Conservation (phyloP, 1,140 invertebrate species). For the Zaprionus gabonicus region DNA sequence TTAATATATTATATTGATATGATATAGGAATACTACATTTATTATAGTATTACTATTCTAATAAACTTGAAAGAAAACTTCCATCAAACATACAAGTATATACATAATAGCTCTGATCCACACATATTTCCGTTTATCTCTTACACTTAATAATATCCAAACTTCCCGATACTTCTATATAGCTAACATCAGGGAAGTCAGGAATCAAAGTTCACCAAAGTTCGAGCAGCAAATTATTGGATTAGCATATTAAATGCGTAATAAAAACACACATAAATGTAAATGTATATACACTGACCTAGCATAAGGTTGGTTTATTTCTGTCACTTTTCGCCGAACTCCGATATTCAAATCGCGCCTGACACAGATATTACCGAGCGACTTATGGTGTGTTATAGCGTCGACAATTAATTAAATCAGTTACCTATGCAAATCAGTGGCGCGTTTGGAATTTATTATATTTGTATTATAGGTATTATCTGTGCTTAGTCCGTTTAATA, state of each 20-base stretch:
- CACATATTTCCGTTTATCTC: no score
- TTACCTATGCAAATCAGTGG: conserved; percentile 32
- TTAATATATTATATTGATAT: not conserved
- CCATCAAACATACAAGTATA: no score
- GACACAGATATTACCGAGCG: conserved; percentile 52
- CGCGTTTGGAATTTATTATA: not conserved
- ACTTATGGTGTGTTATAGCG: conserved; percentile 34
- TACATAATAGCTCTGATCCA: no score
- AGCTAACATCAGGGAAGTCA: no score
- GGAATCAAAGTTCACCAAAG: not conserved
- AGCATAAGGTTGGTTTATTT: conserved; percentile 21
- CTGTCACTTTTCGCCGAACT: conserved; percentile 7
- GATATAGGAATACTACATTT: no score
- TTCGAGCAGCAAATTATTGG: not conserved
- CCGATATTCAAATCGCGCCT: conserved; percentile 59
- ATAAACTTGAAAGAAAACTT: not conserved
- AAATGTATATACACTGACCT: conserved; percentile 17
- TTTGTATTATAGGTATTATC: not conserved
- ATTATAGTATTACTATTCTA: not conserved
- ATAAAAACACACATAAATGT: not conserved
- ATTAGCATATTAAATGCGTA: conserved; percentile 9
- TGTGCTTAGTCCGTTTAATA: conserved; percentile 9
- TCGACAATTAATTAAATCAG: conserved; percentile 3
- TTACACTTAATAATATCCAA: not conserved
- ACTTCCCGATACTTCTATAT: not conserved